phyloP scores from a whole-genome alignment of 2,113 vertebrate genomes.

The Bostrychus sinensis region DNA sequence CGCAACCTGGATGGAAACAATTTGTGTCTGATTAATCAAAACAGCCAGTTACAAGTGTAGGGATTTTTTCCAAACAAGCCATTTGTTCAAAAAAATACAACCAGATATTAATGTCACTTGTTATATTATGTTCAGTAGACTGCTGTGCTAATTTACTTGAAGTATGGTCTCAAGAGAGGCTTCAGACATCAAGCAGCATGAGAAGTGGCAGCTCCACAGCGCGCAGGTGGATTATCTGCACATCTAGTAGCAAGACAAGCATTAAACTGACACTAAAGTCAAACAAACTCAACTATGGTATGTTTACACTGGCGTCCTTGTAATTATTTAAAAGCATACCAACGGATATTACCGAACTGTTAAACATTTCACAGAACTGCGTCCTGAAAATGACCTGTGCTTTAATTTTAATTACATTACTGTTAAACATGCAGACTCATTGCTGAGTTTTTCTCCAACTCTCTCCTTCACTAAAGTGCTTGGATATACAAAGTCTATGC shows the following conservation, averaged over 20 bases:
- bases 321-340: background rate
- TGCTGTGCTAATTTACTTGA: background rate
- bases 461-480: no score
- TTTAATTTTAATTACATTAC: background rate
- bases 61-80: conserved; percentile 1
- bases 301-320: conserved; percentile 16
- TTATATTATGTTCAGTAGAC: no score
- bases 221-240: conserved; percentile 10
- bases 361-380: background rate
- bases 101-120: no score
- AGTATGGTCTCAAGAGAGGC: background rate
- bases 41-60: conserved; percentile 11
- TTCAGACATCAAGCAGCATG: background rate
- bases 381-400: background rate
- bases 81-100: background rate
- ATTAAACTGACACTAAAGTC: conserved; percentile 4
- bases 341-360: background rate
- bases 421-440: background rate
- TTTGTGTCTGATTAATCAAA: conserved; percentile 40
- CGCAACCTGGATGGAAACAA: conserved; percentile 51
- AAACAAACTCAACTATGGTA: conserved; percentile 7
- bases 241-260: background rate
- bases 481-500: background rate
- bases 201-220: background rate
- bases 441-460: background rate